Base-by-base conservation (phyloP, 2,888 invertebrate species). In the Mimumesa dahlbomi region DNA sequence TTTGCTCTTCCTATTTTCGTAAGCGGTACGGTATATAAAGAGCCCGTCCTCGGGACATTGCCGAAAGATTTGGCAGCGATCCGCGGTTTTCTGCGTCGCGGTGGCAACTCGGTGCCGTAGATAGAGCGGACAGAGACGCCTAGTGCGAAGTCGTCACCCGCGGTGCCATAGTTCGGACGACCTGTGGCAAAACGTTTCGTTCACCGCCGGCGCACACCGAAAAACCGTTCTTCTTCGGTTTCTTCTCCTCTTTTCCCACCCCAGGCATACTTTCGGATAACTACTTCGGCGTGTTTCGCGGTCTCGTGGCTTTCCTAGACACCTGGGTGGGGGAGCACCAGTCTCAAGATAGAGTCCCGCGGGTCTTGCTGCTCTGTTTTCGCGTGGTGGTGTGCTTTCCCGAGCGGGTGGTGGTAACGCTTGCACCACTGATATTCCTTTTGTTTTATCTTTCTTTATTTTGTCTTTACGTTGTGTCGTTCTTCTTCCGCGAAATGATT, bases 1-100 rank as follows among this genome's bases (percentile, higher is more conserved):
- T 84, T 83, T 81, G 82, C 78, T 84, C 78, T 85, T 85, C 82
- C 82, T 84, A 85, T 84, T 83, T 85, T 82, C 76, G 83, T 77
- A 71, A 65, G n/a, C 31, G 68, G 79, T 74, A 64, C 48, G 81
- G 81, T 85, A 84, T 84, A 85, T 84, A 84, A 85, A 79, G 80
- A 83, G 75, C 50, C 71, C 80, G 84, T 82, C 83, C 85, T 85
- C 84, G 82, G 80, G 59, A 70, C 80, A 64, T 81, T 75, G 80
- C 68, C 73, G 77, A 80, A 72, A 77, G 81, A 81, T 84, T 85
- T 85, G 85, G 85, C 85, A 85, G 67, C 82, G 77, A 78, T 75
- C 73, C 79, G 78, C 61, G 77, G 63, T 82, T 84, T 85, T 83
- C 80, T 83, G 71, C 84, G 84, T 77, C 81, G 83, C 65, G 71